Evolutionary conservation across 2,888 invertebrate genomes (phyloP), one percentile per base, ranked within the genome.

Genomic region (Trachelus stipa): DNA sequence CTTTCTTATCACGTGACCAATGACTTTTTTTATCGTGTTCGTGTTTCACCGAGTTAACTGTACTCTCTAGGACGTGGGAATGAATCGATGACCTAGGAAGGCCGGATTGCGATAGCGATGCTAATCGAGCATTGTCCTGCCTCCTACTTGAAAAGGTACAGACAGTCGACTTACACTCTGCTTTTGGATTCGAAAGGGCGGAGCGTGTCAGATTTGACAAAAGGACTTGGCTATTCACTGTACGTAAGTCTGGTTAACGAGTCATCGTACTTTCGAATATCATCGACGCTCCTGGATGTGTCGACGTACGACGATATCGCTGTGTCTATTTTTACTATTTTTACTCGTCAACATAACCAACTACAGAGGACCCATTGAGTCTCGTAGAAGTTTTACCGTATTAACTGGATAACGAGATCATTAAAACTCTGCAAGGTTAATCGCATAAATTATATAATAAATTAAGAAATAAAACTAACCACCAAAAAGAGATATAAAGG

Each of bases 111-210:
- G 71, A 77, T 71, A 40, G 15, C 77, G 77, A 77, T 77, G 77
- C 69, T 77, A 77, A 77, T 77, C 71, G 77, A 69, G 77, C 77
- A 77, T 77, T 77, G 77, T 77, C 35, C 68, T 34, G 73, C 69
- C 77, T 69, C 77, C 77, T 75, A 77, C 75, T 74, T 74, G 77
- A 69, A 69, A 71, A 77, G 56, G 56, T 56, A 56, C 56, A 56
- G 56, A 56, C 56, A 23, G 56, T 56, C 56, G 9, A 9, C 23
- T 56, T 56, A 56, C 2, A 23, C 2, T 56, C 56, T 23, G 56
- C 23, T 23, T 2, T 23, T 23, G 23, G 56, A 23, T 23, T 56
- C 56, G 9, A 23, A 9, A 56, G 56, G 56, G 56, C 23, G 56
- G 56, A 56, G 23, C 56, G 9, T 56, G 56, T 56, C 23, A 23